A percentile compares a stretch with the other conserved stretches of the same genome.
phyloP scores from a whole-genome alignment of 1,140 invertebrate species.

The Drosophila rufa region DNA sequence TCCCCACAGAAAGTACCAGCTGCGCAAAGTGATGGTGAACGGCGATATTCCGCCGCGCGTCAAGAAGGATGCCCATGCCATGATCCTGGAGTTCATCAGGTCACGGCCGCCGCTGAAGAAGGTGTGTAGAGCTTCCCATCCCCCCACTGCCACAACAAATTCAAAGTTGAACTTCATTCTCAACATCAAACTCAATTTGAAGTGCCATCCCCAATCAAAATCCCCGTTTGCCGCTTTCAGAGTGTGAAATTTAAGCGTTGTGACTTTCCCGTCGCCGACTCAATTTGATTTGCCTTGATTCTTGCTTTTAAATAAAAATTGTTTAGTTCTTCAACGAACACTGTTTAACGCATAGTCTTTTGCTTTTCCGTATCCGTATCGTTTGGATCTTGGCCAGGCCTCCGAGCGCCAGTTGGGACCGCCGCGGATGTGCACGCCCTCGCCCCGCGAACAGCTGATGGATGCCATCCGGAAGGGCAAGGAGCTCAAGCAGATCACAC shows the following conservation, averaged over 20 bases:
- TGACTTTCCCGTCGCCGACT: slow-evolving; percentile 8
- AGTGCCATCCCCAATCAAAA: slow-evolving; percentile 22
- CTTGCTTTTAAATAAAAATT: slow-evolving; percentile 40
- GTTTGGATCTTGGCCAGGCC: slow-evolving; percentile 86
- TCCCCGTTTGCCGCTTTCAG: slow-evolving; percentile 12
- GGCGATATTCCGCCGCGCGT: slow-evolving; percentile 93
- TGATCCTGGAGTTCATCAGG: slow-evolving; percentile 98
- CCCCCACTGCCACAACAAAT: slow-evolving; percentile 17
- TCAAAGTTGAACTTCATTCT: slow-evolving; percentile 16
- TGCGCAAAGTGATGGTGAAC: slow-evolving; percentile 92
- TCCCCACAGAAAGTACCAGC: slow-evolving; percentile 88
- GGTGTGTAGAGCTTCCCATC: slow-evolving; percentile 87
- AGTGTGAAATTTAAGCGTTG: slow-evolving; percentile 6
- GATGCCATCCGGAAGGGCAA: slow-evolving; percentile 94
- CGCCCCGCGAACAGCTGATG: slow-evolving; percentile 94
- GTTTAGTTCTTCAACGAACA: slow-evolving; percentile 3
- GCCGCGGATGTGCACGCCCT: slow-evolving; percentile 89
- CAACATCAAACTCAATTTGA: slow-evolving; percentile 24
- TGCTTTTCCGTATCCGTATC: slow-evolving; percentile 9
- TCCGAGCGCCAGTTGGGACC: slow-evolving; percentile 95
- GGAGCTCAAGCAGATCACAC: slow-evolving; percentile 87
- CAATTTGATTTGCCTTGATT: slow-evolving; percentile 13
- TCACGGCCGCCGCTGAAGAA: slow-evolving; percentile 97
- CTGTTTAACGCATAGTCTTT: background rate
- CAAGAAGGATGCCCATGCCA: slow-evolving; percentile 96